Conservation (phyloP, 2,113 vertebrate species). For the Xyliphius kryptos region DNA sequence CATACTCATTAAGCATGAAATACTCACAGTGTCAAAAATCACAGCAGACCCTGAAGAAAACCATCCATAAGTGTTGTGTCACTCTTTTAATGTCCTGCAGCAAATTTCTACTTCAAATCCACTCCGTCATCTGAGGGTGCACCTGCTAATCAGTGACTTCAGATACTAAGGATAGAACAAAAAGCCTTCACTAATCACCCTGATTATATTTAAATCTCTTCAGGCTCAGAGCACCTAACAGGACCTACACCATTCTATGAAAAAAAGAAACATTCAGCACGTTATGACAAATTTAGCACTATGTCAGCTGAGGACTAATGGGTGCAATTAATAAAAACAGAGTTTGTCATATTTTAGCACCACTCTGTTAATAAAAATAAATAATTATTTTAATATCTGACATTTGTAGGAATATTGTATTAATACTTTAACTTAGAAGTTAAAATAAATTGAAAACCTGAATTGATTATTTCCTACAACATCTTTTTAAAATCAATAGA, state of each 20-base stretch:
- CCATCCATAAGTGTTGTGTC: slow-evolving; percentile 15
- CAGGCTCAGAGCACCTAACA: slow-evolving; percentile 64
- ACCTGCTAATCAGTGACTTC: slow-evolving; percentile 68
- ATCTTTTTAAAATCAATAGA: too few relatives aligned
- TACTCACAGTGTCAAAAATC: slow-evolving; percentile 53
- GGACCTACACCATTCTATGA: slow-evolving; percentile 53
- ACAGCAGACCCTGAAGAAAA: slow-evolving; percentile 9
- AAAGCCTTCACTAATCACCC: slow-evolving; percentile 78
- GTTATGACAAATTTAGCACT: not conserved
- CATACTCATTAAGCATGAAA: slow-evolving; percentile 1
- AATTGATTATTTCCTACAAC: too few relatives aligned
- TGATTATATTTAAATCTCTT: slow-evolving; percentile 67
- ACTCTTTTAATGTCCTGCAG: slow-evolving; percentile 29
- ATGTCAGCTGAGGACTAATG: not conserved
- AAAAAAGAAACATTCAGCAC: slow-evolving; percentile 42
- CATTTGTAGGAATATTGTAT: too few relatives aligned
- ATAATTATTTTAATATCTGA: not conserved
- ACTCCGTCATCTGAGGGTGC: slow-evolving; percentile 39
- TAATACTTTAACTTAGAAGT: too few relatives aligned
- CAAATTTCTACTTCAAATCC: slow-evolving; percentile 44
- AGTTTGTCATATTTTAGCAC: not conserved
- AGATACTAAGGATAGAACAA: slow-evolving; percentile 77
- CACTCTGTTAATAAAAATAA: not conserved
- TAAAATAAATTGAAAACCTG: too few relatives aligned
- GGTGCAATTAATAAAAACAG: not conserved